Conservation (phyloP, 2,797 vertebrate species). For the Loriculus beryllinus region DNA sequence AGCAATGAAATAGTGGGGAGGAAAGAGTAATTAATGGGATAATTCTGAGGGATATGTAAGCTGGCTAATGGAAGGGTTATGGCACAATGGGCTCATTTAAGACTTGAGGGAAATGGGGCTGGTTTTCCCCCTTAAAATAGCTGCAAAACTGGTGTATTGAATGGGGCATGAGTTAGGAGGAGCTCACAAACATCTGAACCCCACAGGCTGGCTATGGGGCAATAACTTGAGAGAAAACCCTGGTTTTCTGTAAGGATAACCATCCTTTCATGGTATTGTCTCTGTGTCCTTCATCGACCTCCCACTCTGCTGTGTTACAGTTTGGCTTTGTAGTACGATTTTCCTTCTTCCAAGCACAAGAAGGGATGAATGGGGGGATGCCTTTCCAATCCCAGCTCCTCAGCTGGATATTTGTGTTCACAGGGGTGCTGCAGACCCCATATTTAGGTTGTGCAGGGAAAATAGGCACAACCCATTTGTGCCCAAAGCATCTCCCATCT, state of each 20-base stretch:
- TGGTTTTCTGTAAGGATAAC: neutral
- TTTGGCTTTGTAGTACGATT: neutral
- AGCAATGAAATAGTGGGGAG: neutral
- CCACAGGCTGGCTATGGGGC: fast-evolving
- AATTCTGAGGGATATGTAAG: neutral
- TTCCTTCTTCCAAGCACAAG: neutral
- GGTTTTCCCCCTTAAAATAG: neutral
- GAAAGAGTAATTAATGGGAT: neutral
- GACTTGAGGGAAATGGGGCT: neutral
- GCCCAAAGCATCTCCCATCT: fast-evolving
- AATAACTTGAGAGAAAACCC: fast-evolving
- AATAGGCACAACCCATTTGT: fast-evolving
- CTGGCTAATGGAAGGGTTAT: fast-evolving
- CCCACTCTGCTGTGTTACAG: fast-evolving
- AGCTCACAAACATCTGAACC: neutral
- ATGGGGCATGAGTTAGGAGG: neutral
- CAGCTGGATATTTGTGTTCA: neutral
- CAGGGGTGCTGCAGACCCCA: neutral
- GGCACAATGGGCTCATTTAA: fast-evolving
- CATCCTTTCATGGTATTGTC: fast-evolving
- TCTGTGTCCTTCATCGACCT: fast-evolving
- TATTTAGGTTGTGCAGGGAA: neutral
- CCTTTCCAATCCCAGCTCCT: neutral
- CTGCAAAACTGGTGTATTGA: fast-evolving
- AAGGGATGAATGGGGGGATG: neutral